Percentiles rank a stretch among this genome's conserved stretches.
Conservation (phyloP, 2,888 invertebrate species). For the Drosophila phalerata region DNA sequence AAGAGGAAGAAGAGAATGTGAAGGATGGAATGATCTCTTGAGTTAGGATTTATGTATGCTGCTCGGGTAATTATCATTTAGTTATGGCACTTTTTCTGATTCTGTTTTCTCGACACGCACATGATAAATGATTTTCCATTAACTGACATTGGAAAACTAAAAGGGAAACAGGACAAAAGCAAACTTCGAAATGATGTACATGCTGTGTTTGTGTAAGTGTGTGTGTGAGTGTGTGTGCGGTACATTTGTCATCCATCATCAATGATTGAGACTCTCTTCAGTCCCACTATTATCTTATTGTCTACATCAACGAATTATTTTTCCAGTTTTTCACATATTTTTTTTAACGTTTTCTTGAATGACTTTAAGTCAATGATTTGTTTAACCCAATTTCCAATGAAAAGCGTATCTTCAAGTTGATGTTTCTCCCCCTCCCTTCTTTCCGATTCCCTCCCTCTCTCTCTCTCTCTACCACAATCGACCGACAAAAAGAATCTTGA, state of each 20-base stretch:
- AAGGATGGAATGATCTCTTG: conserved; percentile 25
- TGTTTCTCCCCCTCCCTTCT: conserved; percentile 8
- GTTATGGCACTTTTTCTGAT: conserved; percentile 74
- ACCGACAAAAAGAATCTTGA: conserved; percentile 15
- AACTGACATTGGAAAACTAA: conserved; percentile 67
- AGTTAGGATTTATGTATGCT: conserved; percentile 38
- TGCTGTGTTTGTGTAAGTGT: conserved; percentile 22
- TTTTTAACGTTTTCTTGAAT: conserved; percentile 34
- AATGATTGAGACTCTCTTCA: conserved; percentile 24
- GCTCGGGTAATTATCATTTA: conserved; percentile 73
- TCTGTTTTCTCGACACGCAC: conserved; percentile 61
- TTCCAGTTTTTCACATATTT: conserved; percentile 47
- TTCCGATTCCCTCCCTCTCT: neutral
- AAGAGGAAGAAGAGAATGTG: neutral
- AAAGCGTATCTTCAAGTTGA: conserved; percentile 31
- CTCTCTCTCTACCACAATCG: neutral
- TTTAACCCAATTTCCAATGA: conserved; percentile 66
- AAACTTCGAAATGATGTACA: conserved; percentile 34
- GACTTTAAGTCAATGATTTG: conserved; percentile 41
- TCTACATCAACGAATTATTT: conserved; percentile 54
- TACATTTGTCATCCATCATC: conserved; percentile 78
- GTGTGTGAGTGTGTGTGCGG: conserved; percentile 25
- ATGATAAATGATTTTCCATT: conserved; percentile 83
- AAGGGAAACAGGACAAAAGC: conserved; percentile 36
- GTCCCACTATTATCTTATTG: conserved; percentile 36